A percentile compares a stretch with the other conserved stretches of the same genome.
phyloP scores from a whole-genome alignment of 92 coral and sea anemone genomes.

The Blastomussa wellsi region DNA sequence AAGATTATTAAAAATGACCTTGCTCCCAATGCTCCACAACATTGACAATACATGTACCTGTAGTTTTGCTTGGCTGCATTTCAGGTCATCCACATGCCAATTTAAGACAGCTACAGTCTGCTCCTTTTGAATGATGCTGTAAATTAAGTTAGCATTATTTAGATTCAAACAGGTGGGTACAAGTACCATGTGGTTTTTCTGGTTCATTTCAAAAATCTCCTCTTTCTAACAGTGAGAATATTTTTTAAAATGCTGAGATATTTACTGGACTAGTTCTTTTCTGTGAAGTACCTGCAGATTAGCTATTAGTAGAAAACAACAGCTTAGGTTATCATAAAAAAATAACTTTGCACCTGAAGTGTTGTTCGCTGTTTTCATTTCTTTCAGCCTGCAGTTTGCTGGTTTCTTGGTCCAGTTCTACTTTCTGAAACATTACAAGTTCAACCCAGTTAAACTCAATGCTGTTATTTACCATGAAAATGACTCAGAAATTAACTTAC shows the following conservation, averaged over 20 bases:
- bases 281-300: too few species aligned
- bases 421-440: neutral
- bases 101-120: constrained; percentile 61
- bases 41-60: constrained; percentile 38
- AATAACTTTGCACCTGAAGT: neutral
- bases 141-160: neutral
- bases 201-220: too few species aligned
- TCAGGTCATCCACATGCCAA: constrained; percentile 76
- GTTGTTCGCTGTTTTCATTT: neutral
- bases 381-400: constrained; percentile 5
- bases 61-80: constrained; percentile 60
- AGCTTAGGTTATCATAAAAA: neutral
- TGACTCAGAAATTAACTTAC: constrained; percentile 7
- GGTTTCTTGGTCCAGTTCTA: constrained; percentile 32
- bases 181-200: too few species aligned
- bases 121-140: constrained; percentile 69
- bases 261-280: too few species aligned
- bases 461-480: neutral
- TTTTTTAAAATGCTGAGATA: too few species aligned
- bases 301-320: too few species aligned
- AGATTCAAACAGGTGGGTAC: neutral
- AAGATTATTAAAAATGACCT: too few species aligned
- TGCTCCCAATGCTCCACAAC: too few species aligned
- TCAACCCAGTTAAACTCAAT: neutral
- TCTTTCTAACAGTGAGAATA: neutral